Base-by-base conservation (phyloP, 92 coral and sea anemone genomes). In the Metridium senile region DNA sequence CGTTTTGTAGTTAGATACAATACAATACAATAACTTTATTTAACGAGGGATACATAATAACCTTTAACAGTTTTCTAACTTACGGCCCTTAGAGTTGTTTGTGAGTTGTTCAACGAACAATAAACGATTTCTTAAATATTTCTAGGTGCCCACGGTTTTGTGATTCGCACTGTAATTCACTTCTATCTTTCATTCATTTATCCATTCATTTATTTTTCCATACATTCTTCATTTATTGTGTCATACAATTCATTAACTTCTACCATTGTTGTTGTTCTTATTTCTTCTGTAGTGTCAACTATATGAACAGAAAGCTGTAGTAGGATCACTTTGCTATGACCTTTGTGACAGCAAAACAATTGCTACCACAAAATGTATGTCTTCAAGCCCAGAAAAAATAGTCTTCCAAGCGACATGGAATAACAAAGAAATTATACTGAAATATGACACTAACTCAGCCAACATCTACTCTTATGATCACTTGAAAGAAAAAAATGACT, bases 341-440 rank as follows among this genome's bases (percentile, higher is more conserved):
- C 29, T 73, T 52, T 73, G 78, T 58, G 54, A 29, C 56, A 58
- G 65, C 39, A 73, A 58, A 33, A 31, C 54, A 73, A 11, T 73
- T 17, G 57, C 56, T 1, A 28, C 39, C 39, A 63, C 39, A 29
- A 63, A 63, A 2, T 73, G 78, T 25, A 1, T 73, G 32, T 73
- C 78, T 7, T 56, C 56, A 32, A 25, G 11, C 22, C 78, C 78
- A 11, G 78, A 73, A 9, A 73, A 73, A 35, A 8, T 29, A 19
- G 61, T 73, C 43, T 73, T 32, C 64, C 30, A 73, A 73, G 78
- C 64, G 26, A 73, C 33, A 31, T 73, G 78, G 78, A 34, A 58
- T 1, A 22, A 34, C 52, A 58, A 58, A 29, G 56, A 73, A 58
- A 54, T 73, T 11, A 58, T 73, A 22, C 49, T 39, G 13, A 39